phyloP scores from a whole-genome alignment of 2,797 vertebrate genomes.

The Onychomys leucogaster region DNA sequence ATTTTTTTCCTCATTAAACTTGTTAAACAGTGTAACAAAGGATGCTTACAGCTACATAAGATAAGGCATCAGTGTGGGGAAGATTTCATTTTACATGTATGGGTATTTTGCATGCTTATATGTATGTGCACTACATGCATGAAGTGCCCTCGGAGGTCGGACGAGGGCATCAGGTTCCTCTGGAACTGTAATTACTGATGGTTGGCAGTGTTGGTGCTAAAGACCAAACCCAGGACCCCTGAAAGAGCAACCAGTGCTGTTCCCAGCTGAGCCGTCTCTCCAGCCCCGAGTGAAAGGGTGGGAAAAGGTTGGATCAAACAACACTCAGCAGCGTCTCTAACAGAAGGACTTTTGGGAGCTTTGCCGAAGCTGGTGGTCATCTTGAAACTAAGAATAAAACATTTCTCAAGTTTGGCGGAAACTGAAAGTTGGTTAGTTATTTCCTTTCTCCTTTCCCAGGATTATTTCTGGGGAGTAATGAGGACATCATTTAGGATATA shows the following conservation, averaged over 20 bases:
- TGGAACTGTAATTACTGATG: background rate
- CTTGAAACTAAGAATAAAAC: slow-evolving; percentile 33
- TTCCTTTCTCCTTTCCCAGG: background rate
- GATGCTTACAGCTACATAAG: background rate
- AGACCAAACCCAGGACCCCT: background rate
- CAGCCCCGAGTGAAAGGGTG: background rate
- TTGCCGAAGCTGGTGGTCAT: background rate
- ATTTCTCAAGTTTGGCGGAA: slow-evolving; percentile 18
- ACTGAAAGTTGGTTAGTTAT: background rate
- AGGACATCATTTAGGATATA: background rate
- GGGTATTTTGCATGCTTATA: background rate
- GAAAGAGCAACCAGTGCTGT: background rate
- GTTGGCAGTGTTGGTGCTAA: background rate
- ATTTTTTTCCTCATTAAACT: slow-evolving; percentile 48
- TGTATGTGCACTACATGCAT: too few species aligned
- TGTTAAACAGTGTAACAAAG: background rate
- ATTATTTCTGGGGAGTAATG: background rate
- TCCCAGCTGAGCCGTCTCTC: background rate
- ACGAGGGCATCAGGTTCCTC: background rate
- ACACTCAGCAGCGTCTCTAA: background rate
- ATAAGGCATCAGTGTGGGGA: background rate
- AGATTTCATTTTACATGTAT: background rate
- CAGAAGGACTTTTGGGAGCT: background rate
- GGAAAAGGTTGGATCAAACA: background rate
- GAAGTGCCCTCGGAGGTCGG: background rate